These are phyloP conservation scores for Synanthedon formicaeformis DNA, from an alignment of 2,888 invertebrate genomes.

Conservation along the genomic window DNA sequence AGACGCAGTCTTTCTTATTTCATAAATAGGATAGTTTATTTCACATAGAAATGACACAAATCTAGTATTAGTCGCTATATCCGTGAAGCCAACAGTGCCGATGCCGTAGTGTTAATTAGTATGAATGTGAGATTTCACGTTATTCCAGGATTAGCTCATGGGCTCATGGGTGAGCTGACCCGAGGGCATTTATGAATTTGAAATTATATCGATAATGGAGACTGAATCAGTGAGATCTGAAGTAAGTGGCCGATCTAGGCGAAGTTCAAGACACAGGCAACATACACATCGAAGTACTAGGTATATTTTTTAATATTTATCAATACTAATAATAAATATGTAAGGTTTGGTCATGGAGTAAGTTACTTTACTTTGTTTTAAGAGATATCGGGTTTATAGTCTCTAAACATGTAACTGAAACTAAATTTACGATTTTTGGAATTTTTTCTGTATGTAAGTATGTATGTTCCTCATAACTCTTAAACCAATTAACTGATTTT, in stretches of 20 bases:
- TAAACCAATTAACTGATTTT: too few species aligned
- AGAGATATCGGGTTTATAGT: too few species aligned
- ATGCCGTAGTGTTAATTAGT: neutral
- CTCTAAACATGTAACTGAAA: too few species aligned
- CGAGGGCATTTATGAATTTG: slow-evolving; percentile 15
- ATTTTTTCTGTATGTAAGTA: too few species aligned
- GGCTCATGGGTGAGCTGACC: slow-evolving; percentile 45
- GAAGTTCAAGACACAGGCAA: slow-evolving; percentile 74
- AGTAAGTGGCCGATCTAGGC: slow-evolving; percentile 84
- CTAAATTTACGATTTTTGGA: too few species aligned
- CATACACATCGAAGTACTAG: slow-evolving; percentile 76
- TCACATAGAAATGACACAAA: neutral
- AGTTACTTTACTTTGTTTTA: too few species aligned
- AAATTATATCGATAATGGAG: slow-evolving; percentile 76
- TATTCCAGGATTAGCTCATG: slow-evolving; percentile 26
- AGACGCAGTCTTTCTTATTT: too few species aligned
- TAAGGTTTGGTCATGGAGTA: too few species aligned
- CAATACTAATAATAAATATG: too few species aligned
- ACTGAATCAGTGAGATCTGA: slow-evolving; percentile 95
- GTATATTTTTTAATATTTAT: slow-evolving; percentile 38
- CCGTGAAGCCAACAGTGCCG: slow-evolving; percentile 30
- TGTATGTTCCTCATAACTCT: too few species aligned
- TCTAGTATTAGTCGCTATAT: slow-evolving; percentile 5
- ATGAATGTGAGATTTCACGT: slow-evolving; percentile 18
- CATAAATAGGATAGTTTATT: neutral